Evolutionary conservation across 2,113 vertebrate species (phyloP).

Genomic region (Vicugna pacos): DNA sequence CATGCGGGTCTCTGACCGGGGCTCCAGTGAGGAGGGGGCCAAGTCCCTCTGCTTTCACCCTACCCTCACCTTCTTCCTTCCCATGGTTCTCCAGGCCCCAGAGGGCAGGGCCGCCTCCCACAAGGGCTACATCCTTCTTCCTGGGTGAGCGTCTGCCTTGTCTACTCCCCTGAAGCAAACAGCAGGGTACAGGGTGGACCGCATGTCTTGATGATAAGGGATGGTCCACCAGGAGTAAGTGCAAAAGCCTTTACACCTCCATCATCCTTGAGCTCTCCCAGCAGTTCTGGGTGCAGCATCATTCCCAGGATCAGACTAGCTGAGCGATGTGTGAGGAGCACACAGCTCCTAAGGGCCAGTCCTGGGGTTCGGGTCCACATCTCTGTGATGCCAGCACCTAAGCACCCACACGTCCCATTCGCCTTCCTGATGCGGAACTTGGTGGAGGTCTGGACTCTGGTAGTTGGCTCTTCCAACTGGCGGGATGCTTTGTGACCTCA

Average conservation of each 20-base stretch:
- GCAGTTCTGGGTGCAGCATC: fast-evolving
- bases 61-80: neutral
- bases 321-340: neutral
- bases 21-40: too few species aligned
- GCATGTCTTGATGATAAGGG: neutral
- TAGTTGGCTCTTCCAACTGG: conserved; percentile 18
- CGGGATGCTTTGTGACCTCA: neutral
- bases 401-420: fast-evolving
- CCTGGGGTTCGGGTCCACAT: neutral
- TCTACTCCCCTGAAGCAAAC: neutral
- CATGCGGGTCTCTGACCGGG: neutral
- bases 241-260: neutral
- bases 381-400: neutral
- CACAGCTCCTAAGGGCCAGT: neutral
- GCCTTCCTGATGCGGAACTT: neutral
- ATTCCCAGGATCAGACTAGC: neutral
- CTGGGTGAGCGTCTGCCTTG: neutral
- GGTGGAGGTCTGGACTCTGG: neutral
- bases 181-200: neutral
- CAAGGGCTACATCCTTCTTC: neutral
- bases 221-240: fast-evolving
- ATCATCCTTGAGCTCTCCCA: neutral
- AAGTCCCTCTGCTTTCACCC: neutral
- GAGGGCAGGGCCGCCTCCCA: neutral
- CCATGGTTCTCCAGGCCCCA: neutral